These are phyloP conservation scores for Choristoneura rosaceana DNA, from an alignment of 2,888 invertebrate species.

Conservation along the genomic window DNA sequence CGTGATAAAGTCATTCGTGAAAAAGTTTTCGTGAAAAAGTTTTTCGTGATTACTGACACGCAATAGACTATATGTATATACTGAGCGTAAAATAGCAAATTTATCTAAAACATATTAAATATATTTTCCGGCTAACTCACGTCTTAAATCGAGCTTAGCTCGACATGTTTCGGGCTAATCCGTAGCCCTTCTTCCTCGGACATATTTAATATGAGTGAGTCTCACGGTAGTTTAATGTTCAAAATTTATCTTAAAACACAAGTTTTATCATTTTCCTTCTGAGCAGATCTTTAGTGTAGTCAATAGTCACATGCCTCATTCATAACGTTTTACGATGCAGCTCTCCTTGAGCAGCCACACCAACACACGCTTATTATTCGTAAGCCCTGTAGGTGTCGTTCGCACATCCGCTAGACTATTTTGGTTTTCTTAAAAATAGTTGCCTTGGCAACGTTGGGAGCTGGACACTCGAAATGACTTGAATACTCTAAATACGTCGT, in stretches of 20 bases:
- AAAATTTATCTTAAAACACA: background rate
- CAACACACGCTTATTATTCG: slow-evolving; percentile 25
- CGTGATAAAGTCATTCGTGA: too few relatives aligned
- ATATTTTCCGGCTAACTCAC: too few relatives aligned
- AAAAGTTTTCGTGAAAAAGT: too few relatives aligned
- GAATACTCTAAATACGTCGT: background rate
- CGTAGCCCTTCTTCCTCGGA: too few relatives aligned
- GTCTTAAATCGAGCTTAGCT: too few relatives aligned
- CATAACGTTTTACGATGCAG: slow-evolving; percentile 56
- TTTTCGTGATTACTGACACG: too few relatives aligned
- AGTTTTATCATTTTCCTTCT: background rate
- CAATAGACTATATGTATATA: too few relatives aligned
- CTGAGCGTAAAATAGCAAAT: too few relatives aligned
- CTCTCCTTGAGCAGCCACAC: slow-evolving; percentile 58
- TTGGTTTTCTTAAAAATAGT: slow-evolving; percentile 49
- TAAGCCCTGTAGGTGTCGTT: slow-evolving; percentile 46
- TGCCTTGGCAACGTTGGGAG: slow-evolving; percentile 31
- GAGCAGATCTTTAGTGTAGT: background rate
- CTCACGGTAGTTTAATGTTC: too few relatives aligned
- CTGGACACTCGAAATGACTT: background rate
- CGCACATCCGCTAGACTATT: slow-evolving; percentile 65
- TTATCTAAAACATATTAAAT: background rate
- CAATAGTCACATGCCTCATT: slow-evolving; percentile 3
- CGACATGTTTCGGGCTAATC: too few relatives aligned
- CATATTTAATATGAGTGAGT: too few relatives aligned